Conservation (phyloP, 2,797 vertebrate genomes). For the Gallinago solitaria region DNA sequence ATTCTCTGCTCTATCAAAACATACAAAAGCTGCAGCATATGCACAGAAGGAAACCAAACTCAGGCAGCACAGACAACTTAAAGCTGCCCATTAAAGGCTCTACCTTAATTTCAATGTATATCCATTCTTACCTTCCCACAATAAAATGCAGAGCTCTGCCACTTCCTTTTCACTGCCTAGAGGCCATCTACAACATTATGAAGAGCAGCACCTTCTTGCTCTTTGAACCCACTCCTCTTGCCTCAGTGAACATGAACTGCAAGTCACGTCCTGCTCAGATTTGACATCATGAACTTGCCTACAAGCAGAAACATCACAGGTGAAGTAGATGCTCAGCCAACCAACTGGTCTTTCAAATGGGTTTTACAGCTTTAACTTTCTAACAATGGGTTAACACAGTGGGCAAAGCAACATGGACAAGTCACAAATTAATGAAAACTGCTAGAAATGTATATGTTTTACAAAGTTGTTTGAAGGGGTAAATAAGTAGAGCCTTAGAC, state of each 20-base stretch:
- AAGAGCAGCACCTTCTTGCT: neutral
- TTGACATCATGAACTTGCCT: neutral
- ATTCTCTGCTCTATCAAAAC: neutral
- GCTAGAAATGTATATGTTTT: neutral
- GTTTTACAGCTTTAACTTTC: neutral
- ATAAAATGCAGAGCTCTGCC: neutral
- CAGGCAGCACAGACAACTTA: neutral
- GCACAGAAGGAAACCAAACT: neutral
- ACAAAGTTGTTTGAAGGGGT: neutral
- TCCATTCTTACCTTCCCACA: neutral
- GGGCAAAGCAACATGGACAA: neutral
- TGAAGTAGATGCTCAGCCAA: neutral
- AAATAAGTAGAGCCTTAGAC: neutral
- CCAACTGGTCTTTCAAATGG: neutral
- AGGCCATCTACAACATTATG: neutral
- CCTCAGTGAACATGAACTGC: neutral
- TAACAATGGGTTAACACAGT: neutral
- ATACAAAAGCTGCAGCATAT: neutral
- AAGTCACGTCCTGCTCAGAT: neutral
- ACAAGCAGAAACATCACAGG: neutral
- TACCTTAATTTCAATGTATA: neutral
- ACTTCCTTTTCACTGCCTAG: neutral
- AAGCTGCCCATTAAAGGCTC: neutral
- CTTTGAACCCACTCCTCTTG: neutral
- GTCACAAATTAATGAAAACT: neutral